Percentiles rank a stretch among this genome's conserved stretches.
Evolutionary conservation across 2,888 invertebrate species (phyloP).

Genomic region (Archips crataeganus): DNA sequence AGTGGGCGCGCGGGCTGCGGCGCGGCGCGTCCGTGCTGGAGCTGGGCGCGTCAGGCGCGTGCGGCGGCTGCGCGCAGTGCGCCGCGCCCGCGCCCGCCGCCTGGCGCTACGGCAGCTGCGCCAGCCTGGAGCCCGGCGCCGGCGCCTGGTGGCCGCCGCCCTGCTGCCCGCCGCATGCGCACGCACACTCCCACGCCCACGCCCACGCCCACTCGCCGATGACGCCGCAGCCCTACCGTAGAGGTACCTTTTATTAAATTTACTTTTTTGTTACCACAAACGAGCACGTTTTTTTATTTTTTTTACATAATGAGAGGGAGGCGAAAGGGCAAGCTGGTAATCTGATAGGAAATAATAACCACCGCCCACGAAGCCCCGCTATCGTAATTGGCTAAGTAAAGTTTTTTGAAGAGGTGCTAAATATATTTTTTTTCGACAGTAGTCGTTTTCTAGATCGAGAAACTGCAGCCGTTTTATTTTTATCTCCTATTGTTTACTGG

Average conservation of each 20-base stretch:
- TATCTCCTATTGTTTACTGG: no score
- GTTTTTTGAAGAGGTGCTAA: no score
- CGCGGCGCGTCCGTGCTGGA: conserved; percentile 78
- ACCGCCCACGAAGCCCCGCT: no score
- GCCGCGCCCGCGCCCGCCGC: conserved; percentile 52
- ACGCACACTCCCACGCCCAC: conserved; percentile 54
- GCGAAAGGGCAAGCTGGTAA: no score
- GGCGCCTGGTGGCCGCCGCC: conserved; percentile 52
- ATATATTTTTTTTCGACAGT: no score
- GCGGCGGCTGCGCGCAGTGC: conserved; percentile 55
- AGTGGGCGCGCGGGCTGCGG: conserved; percentile 73
- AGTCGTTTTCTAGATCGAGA: no score
- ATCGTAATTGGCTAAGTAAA: no score
- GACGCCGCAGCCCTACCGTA: conserved; percentile 75
- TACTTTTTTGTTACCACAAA: no score
- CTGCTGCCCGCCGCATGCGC: conserved; percentile 57
- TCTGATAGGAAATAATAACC: no score
- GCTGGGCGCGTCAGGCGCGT: conserved; percentile 60
- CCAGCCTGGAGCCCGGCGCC: conserved; percentile 70
- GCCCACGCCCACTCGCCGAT: conserved; percentile 62
- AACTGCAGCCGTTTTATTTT: no score
- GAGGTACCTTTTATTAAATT: conserved; percentile 62
- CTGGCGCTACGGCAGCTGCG: conserved; percentile 81
- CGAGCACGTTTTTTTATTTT: no score
- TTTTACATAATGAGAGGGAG: no score